Percentiles rank a stretch among this genome's conserved stretches.
Evolutionary conservation across 2,797 vertebrate species (phyloP).

Genomic region (Pantherophis vulpinus): DNA sequence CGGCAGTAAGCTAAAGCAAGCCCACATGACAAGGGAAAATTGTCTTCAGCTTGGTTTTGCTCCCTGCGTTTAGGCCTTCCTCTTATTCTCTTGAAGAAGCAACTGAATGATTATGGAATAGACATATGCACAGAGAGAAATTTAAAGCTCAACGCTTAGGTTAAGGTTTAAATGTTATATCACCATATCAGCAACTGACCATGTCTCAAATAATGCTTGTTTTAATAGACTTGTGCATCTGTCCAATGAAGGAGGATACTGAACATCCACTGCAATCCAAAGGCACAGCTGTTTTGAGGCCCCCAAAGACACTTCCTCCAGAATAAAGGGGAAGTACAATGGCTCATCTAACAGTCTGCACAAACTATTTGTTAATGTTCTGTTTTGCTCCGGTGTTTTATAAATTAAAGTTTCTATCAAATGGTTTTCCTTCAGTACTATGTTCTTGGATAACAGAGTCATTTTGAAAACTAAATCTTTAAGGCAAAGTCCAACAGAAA

Average conservation of each 20-base stretch:
- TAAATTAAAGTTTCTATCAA: not conserved
- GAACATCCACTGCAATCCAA: not conserved
- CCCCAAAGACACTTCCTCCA: not conserved
- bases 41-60: not conserved
- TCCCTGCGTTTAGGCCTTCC: not conserved
- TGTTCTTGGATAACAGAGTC: not conserved
- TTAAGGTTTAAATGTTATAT: not conserved
- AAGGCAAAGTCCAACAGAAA: not conserved
- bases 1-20: not conserved
- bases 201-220: not conserved
- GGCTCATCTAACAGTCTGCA: not conserved
- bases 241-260: not conserved
- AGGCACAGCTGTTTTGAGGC: not conserved
- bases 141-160: not conserved
- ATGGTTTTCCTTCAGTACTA: not conserved
- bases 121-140: not conserved
- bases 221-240: not conserved
- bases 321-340: not conserved
- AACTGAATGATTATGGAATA: not conserved
- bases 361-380: not conserved
- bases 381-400: slow-evolving; percentile 1
- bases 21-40: not conserved
- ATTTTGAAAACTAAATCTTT: not conserved
- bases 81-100: not conserved
- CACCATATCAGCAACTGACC: not conserved